phyloP scores from a whole-genome alignment of 2,797 vertebrate species.

The Loris lydekkerianus region DNA sequence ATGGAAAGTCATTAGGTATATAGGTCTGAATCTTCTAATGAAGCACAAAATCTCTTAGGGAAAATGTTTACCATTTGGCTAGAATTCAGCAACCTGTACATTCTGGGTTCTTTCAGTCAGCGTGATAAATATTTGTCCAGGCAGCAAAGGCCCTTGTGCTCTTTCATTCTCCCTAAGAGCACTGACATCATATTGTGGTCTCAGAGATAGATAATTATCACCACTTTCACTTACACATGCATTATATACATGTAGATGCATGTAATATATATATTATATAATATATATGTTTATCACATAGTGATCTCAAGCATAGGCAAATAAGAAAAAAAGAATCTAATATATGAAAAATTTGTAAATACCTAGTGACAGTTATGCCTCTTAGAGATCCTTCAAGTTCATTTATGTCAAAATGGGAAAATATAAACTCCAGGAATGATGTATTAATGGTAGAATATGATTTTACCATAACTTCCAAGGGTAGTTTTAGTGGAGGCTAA shows the following conservation, averaged over 20 bases:
- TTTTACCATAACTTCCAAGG: not conserved
- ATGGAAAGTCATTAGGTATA: not conserved
- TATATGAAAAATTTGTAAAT: not conserved
- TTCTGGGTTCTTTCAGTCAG: not conserved
- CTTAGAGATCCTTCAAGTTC: not conserved
- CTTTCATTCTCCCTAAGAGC: not conserved
- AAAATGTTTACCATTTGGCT: not conserved
- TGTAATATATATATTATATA: not conserved
- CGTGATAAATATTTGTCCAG: not conserved
- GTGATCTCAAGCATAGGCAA: not conserved
- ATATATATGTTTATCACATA: not conserved
- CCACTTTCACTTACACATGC: not conserved
- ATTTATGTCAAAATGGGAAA: slow-evolving; percentile 10
- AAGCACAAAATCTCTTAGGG: not conserved
- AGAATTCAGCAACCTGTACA: not conserved
- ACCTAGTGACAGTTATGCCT: not conserved
- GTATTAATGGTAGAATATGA: not conserved
- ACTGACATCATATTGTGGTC: not conserved
- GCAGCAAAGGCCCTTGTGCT: not conserved
- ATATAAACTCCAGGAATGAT: not conserved
- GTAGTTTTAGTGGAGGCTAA: not conserved
- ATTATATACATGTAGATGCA: not conserved
- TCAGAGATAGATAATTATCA: not conserved
- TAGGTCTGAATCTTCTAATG: not conserved
- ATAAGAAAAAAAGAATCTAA: not conserved